A percentile compares a stretch with the other conserved stretches of the same genome.
Evolutionary conservation across 1,140 invertebrate genomes (phyloP).

Genomic region (Acromyrmex heyeri): DNA sequence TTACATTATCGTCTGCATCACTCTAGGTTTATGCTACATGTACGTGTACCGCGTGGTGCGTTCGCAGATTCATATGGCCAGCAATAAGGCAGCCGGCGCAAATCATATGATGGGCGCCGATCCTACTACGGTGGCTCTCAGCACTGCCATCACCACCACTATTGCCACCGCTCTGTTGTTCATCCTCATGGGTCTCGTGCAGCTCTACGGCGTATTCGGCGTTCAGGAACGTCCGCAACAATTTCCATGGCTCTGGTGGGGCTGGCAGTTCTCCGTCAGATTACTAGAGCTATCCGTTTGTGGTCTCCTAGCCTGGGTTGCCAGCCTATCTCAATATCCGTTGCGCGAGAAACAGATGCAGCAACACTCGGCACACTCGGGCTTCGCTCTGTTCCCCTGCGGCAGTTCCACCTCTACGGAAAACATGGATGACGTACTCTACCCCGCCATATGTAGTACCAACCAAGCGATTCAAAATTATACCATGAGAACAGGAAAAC

Average conservation of each 20-base stretch:
- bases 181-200: constrained; percentile 92
- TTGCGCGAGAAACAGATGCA: constrained; percentile 86
- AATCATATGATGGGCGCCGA: constrained; percentile 82
- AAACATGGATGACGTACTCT: constrained; percentile 88
- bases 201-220: constrained; percentile 94
- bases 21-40: constrained; percentile 93
- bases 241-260: constrained; percentile 95
- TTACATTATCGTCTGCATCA: constrained; percentile 92
- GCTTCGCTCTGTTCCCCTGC: constrained; percentile 92
- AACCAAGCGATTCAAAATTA: constrained; percentile 95
- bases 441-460: constrained; percentile 94
- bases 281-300: constrained; percentile 94
- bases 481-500: constrained; percentile 92
- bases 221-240: constrained; percentile 88
- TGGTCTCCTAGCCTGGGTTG: constrained; percentile 93
- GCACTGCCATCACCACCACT: constrained; percentile 94
- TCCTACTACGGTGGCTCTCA: constrained; percentile 84
- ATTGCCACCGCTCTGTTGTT: constrained; percentile 94
- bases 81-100: constrained; percentile 81
- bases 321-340: constrained; percentile 88
- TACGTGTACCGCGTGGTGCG: constrained; percentile 90
- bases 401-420: constrained; percentile 92
- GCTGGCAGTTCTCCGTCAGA: constrained; percentile 94
- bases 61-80: constrained; percentile 81
- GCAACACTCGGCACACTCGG: constrained; percentile 87